phyloP scores from a whole-genome alignment of 2,888 invertebrate genomes.

The Nemotelus pantherinus region DNA sequence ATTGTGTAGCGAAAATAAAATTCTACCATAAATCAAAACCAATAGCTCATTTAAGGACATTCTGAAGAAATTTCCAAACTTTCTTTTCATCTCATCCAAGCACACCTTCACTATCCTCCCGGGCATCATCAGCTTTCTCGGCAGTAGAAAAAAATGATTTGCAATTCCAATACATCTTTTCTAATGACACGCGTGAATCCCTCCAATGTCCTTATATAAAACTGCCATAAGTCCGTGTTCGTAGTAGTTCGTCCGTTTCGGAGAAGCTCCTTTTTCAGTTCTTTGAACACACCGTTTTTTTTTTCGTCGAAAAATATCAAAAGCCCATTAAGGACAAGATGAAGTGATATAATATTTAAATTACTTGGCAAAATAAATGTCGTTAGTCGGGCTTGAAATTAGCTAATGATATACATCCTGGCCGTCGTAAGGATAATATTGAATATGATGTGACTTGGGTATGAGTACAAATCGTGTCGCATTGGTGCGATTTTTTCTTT shows the following conservation, averaged over 20 bases:
- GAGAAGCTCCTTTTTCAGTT: background rate
- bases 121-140: background rate
- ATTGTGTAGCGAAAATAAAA: background rate
- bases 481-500: too few relatives aligned
- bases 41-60: background rate
- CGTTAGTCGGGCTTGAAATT: slow-evolving; percentile 52
- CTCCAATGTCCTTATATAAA: slow-evolving; percentile 1
- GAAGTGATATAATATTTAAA: slow-evolving; percentile 52
- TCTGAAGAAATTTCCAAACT: background rate
- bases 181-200: slow-evolving; percentile 19
- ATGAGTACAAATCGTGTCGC: background rate
- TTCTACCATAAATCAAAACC: slow-evolving; percentile 8
- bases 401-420: slow-evolving; percentile 51
- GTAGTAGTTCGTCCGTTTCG: slow-evolving; percentile 1
- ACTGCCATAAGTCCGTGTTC: too few relatives aligned
- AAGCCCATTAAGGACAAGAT: slow-evolving; percentile 51
- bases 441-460: slow-evolving; percentile 3
- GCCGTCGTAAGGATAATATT: slow-evolving; percentile 27
- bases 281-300: background rate
- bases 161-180: slow-evolving; percentile 50
- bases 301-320: slow-evolving; percentile 46
- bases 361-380: slow-evolving; percentile 52
- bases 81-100: slow-evolving; percentile 9
- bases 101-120: background rate
- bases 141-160: slow-evolving; percentile 45